phyloP scores from a whole-genome alignment of 2,888 invertebrate genomes.

The Heterodera filipjevi region DNA sequence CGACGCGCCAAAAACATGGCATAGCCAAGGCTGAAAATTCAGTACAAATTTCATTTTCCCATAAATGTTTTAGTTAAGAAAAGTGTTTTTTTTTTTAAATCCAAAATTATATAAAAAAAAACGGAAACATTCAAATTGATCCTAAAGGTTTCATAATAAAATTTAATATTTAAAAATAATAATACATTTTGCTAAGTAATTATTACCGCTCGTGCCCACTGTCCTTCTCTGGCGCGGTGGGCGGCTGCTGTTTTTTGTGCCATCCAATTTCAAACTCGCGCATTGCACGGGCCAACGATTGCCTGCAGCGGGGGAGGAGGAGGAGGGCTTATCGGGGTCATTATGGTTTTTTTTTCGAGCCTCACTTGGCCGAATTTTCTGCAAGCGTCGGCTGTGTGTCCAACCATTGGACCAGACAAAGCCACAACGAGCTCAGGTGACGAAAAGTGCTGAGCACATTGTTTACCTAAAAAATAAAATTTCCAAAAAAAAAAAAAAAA shows the following conservation, averaged over 20 bases:
- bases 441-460: slow-evolving; percentile 35
- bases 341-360: slow-evolving; percentile 17
- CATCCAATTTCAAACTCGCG: slow-evolving; percentile 23
- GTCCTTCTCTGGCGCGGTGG: slow-evolving; percentile 16
- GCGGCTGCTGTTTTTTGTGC: slow-evolving; percentile 8
- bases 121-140: no score
- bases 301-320: neutral
- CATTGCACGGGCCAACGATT: slow-evolving; percentile 19
- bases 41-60: neutral
- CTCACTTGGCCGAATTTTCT: neutral
- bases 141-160: no score
- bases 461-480: slow-evolving; percentile 11
- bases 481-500: neutral
- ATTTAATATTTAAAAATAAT: neutral
- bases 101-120: no score
- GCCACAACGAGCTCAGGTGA: slow-evolving; percentile 40
- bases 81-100: neutral
- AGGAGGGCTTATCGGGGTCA: neutral
- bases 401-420: slow-evolving; percentile 52
- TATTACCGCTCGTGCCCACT: slow-evolving; percentile 11
- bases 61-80: neutral
- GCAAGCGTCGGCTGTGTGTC: slow-evolving; percentile 34
- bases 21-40: slow-evolving; percentile 31
- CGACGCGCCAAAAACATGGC: slow-evolving; percentile 33
- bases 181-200: neutral